Base-by-base conservation (phyloP, 2,113 vertebrate genomes). In the Coryphaenoides rupestris region DNA sequence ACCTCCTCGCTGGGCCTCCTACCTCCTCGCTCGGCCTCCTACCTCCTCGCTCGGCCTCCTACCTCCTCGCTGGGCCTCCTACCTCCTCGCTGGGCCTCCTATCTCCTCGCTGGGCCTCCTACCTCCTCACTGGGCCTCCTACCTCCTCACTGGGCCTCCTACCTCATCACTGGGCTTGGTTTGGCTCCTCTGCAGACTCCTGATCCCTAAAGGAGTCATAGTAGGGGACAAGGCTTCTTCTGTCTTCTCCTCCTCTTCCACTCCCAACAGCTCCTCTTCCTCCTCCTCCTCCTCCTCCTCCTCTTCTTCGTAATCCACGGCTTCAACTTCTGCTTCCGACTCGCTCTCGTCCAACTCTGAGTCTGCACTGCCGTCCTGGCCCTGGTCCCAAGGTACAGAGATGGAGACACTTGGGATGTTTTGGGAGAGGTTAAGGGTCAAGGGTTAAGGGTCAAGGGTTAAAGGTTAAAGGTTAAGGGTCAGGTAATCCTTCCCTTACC, bases 261-360 rank as follows among this genome's bases (percentile, higher is more conserved):
- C 60, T 50, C 33, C 26, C 17, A 26, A 16, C 9, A 46, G 28
- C 16, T 54, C 47, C 16, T 50, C 46, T 52, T 52, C 47, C 14
- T 19, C 57, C 3, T 75, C 75, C 0, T 72, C 60, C 22, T 67
- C 70, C 62, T 78, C 76, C 22, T 69, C 79, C 55, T 75, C 72
- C 14, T 77, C 70, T 14, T 40, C 47, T 23, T 56, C 12, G 61
- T 74, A 70, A 24, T 80, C 72, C 16, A 77, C 77, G 23, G 80
- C 85, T 59, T 1, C 21, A 58, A 45, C 61, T 14, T 88, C 84
- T 45, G 63, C 77, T 33, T 86, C 86, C 0, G 84, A 88, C 40
- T 82, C 86, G 3, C 82, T 86, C 19, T 86, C 85, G 21, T 87
- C 84, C 52, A 87, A 61, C 4, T 88, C 87, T 19, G 86, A 89